These are phyloP conservation scores for Dilophus febrilis DNA, from an alignment of 2,888 invertebrate species.

Conservation along the genomic window DNA sequence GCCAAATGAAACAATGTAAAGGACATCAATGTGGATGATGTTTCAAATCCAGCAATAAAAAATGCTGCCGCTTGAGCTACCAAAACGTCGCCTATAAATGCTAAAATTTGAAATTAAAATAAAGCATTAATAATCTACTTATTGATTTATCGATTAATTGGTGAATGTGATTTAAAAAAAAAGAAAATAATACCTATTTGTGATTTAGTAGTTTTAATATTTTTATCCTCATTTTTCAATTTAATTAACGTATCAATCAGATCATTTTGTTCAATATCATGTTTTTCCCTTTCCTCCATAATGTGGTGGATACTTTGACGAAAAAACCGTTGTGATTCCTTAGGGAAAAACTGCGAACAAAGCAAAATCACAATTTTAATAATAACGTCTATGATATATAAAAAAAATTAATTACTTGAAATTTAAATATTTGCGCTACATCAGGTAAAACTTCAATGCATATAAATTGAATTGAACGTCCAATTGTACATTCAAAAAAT, in stretches of 20 bases:
- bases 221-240: constrained; percentile 17
- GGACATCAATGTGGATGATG: constrained; percentile 30
- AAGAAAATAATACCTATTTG: too few relatives aligned
- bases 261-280: constrained; percentile 25
- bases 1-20: constrained; percentile 30
- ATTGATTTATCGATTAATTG: too few relatives aligned
- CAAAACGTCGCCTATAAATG: constrained; percentile 18
- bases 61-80: constrained; percentile 26
- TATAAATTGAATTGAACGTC: constrained; percentile 19
- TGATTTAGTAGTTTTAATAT: background rate
- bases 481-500: constrained; percentile 14
- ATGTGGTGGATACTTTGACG: constrained; percentile 28
- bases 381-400: too few relatives aligned
- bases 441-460: constrained; percentile 22
- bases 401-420: constrained; percentile 12
- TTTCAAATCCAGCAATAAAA: constrained; percentile 26
- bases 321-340: constrained; percentile 19
- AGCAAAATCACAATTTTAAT: too few relatives aligned
- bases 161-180: too few relatives aligned
- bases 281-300: constrained; percentile 25
- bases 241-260: constrained; percentile 33
- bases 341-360: background rate
- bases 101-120: too few relatives aligned
- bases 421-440: constrained; percentile 16
- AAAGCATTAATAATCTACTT: too few relatives aligned